Evolutionary conservation across 2,797 vertebrate species (phyloP).

Genomic region (Petrocephalus sullivani): DNA sequence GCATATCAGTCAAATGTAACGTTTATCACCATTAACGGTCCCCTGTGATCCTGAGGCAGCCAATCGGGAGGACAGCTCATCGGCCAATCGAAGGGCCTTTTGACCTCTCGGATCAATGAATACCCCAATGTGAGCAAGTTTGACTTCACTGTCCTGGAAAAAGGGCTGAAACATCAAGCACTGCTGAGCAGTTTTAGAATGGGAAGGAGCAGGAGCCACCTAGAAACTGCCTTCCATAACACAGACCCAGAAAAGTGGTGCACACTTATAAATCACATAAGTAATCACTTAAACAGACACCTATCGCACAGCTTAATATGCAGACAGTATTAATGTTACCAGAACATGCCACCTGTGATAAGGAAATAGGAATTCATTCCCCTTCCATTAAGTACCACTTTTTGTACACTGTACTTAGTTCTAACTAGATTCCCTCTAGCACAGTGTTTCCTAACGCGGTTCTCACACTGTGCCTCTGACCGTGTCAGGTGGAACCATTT

Average conservation of each 20-base stretch:
- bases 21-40: constrained; percentile 35
- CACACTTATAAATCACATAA: no score
- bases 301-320: neutral
- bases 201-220: neutral
- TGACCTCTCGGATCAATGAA: neutral
- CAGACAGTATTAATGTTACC: no score
- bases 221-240: neutral
- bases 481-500: no score
- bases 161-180: neutral
- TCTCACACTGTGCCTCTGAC: no score
- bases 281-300: neutral
- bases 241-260: neutral
- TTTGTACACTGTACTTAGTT: no score
- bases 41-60: neutral
- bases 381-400: no score
- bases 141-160: neutral
- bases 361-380: no score
- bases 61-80: neutral
- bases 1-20: constrained; percentile 27
- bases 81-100: neutral
- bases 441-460: no score
- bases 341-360: no score
- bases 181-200: neutral
- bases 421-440: no score
- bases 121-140: neutral